Percentiles rank a stretch among this genome's conserved stretches.
These are phyloP conservation scores for Carcharodon carcharias DNA, from an alignment of 2,797 vertebrate genomes.

Conservation along the genomic window DNA sequence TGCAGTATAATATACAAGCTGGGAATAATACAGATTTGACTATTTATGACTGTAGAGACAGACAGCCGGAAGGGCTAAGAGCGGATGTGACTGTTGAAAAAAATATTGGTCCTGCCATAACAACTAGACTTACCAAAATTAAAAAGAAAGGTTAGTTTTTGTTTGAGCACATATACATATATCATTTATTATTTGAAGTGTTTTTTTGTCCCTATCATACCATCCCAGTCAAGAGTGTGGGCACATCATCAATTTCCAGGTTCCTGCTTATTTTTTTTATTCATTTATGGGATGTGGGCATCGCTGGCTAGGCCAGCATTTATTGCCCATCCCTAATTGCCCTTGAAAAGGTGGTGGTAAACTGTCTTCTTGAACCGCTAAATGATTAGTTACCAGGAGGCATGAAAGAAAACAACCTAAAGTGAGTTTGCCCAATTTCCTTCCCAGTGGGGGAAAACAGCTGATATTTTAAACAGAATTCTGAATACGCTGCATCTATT, in stretches of 20 bases:
- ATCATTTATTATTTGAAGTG: not conserved
- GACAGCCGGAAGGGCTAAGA: not conserved
- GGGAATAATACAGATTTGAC: not conserved
- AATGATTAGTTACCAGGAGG: not conserved
- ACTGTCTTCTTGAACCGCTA: not conserved
- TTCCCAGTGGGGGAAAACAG: not conserved
- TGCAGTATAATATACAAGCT: not conserved
- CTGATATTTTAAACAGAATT: not conserved
- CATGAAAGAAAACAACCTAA: not conserved
- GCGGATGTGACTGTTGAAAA: not conserved
- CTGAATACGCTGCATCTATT: not conserved
- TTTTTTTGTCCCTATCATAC: not conserved
- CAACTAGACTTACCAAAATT: not conserved
- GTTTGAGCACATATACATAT: not conserved
- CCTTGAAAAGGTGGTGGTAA: no score
- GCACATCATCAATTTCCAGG: not conserved
- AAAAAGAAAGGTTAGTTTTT: constrained; percentile 19
- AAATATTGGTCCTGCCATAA: not conserved
- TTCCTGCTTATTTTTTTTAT: not conserved
- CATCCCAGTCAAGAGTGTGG: not conserved
- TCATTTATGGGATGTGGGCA: no score
- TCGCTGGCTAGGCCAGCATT: no score
- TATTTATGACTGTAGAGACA: not conserved
- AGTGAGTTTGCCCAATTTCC: not conserved
- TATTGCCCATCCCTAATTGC: no score